These are phyloP conservation scores for Sinocyclocheilus rhinocerous DNA, from an alignment of 2,113 vertebrate genomes.

Conservation along the genomic window DNA sequence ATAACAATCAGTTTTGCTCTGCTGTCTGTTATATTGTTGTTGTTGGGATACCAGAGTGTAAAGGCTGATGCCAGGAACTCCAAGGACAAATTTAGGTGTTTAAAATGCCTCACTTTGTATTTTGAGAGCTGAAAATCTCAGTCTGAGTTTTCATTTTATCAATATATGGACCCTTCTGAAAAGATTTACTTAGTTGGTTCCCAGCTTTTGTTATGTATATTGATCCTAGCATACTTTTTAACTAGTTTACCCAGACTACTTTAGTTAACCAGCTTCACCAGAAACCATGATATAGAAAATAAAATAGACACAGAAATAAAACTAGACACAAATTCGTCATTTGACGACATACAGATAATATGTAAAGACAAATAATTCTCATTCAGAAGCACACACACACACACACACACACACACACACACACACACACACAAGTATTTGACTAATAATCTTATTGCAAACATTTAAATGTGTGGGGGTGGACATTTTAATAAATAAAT, in stretches of 20 bases:
- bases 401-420: too few relatives aligned
- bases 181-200: neutral
- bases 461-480: too few relatives aligned
- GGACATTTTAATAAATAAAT: too few relatives aligned
- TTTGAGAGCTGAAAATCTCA: neutral
- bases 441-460: too few relatives aligned
- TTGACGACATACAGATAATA: neutral
- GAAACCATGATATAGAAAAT: neutral
- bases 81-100: neutral
- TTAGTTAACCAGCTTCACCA: neutral
- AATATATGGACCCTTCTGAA: neutral
- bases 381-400: neutral
- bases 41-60: neutral
- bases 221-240: neutral
- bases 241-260: neutral
- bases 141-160: neutral
- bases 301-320: neutral
- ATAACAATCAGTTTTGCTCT: constrained; percentile 18
- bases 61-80: constrained; percentile 26
- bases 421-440: neutral
- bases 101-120: neutral
- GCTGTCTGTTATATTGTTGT: neutral
- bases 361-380: neutral
- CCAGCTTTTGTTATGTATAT: too few relatives aligned
- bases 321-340: neutral